Conservation (phyloP, 2,888 invertebrate genomes). For the Meta bourneti region DNA sequence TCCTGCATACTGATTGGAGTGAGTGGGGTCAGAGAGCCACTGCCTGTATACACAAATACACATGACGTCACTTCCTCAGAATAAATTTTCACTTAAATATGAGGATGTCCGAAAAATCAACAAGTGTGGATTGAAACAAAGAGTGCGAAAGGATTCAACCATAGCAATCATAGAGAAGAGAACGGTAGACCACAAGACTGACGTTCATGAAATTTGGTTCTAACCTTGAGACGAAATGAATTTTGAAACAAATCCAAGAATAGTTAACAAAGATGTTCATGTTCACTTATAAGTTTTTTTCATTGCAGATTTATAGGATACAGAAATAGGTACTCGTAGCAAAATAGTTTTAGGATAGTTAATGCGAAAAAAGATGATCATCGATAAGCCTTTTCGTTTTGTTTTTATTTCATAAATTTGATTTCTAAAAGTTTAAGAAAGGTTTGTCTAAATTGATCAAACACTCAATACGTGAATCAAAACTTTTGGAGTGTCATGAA, state of each 20-base stretch:
- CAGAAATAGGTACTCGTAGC: too few relatives aligned
- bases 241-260: background rate
- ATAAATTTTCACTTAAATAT: constrained; percentile 1
- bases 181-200: background rate
- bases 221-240: background rate
- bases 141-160: background rate
- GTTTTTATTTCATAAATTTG: too few relatives aligned
- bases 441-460: too few relatives aligned
- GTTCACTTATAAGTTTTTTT: too few relatives aligned
- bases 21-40: constrained; percentile 86
- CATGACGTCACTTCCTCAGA: constrained; percentile 70
- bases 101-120: background rate
- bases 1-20: constrained; percentile 89
- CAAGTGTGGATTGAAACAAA: background rate
- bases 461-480: too few relatives aligned
- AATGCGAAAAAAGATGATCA: too few relatives aligned
- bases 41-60: constrained; percentile 80
- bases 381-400: too few relatives aligned
- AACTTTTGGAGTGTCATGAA: too few relatives aligned
- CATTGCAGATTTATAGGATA: too few relatives aligned
- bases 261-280: background rate
- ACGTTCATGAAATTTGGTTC: too few relatives aligned
- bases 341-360: too few relatives aligned
- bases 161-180: background rate
- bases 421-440: too few relatives aligned